Percentiles rank a stretch among this genome's conserved stretches.
Conservation (phyloP, 2,797 vertebrate species). For the Pangasius djambal region DNA sequence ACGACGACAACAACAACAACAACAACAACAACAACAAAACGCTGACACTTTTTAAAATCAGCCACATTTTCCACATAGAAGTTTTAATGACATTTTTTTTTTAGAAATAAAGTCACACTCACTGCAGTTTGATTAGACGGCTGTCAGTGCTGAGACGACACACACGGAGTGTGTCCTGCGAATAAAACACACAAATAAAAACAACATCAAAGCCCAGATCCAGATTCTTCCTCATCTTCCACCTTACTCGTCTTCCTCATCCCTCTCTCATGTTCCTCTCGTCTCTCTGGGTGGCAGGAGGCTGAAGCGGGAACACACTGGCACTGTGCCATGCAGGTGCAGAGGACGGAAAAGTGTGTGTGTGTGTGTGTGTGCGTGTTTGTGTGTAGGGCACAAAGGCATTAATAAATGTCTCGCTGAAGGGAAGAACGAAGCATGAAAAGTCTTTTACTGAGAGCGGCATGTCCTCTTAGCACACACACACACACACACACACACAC, state of each 20-base stretch:
- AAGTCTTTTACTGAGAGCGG: neutral
- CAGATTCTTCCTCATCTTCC: neutral
- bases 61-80: too few relatives aligned
- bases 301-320: neutral
- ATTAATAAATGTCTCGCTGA: slow-evolving; percentile 72
- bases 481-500: slow-evolving; percentile 6
- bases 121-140: too few relatives aligned
- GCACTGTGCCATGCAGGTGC: slow-evolving; percentile 4
- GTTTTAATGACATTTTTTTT: too few relatives aligned
- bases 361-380: slow-evolving; percentile 6
- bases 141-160: too few relatives aligned
- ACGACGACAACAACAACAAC: too few relatives aligned
- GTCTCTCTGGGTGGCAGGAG: neutral
- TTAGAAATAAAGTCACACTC: too few relatives aligned
- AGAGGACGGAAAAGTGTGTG: neutral
- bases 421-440: slow-evolving; percentile 68
- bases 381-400: slow-evolving; percentile 68
- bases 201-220: too few relatives aligned
- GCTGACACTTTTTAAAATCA: too few relatives aligned
- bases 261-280: neutral
- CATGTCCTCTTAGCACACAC: neutral
- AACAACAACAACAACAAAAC: too few relatives aligned
- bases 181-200: too few relatives aligned
- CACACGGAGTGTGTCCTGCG: too few relatives aligned
- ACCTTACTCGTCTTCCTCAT: neutral